phyloP scores from a whole-genome alignment of 2,113 vertebrate genomes.

The Amphiprion percula region DNA sequence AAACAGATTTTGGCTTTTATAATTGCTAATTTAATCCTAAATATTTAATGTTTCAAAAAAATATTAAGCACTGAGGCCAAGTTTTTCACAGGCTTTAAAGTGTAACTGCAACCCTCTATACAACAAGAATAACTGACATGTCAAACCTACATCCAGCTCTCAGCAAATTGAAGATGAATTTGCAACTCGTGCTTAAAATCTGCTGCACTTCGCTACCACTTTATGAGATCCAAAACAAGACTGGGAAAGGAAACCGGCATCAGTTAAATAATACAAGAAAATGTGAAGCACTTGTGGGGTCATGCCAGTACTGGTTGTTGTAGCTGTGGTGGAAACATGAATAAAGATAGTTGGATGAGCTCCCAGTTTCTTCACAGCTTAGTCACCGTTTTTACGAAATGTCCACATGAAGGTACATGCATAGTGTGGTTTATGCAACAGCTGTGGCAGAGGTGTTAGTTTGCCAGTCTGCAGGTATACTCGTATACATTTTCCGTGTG shows the following conservation, averaged over 20 bases:
- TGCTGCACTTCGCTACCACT: not conserved
- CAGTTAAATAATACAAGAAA: slow-evolving; percentile 41
- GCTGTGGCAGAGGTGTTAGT: slow-evolving; percentile 6
- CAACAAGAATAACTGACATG: not conserved
- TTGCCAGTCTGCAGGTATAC: not conserved
- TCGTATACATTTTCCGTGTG: not conserved
- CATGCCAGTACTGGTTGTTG: slow-evolving; percentile 65
- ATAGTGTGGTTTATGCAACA: slow-evolving; percentile 40
- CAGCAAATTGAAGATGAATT: not conserved
- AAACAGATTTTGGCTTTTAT: not conserved
- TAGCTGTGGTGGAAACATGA: slow-evolving; percentile 52
- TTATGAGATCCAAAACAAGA: slow-evolving; percentile 31
- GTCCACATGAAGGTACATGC: slow-evolving; percentile 71
- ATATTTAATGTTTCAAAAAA: not conserved
- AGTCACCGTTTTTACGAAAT: slow-evolving; percentile 64
- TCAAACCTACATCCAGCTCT: not conserved
- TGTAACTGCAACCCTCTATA: not conserved
- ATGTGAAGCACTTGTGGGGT: slow-evolving; percentile 47
- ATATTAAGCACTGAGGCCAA: not conserved
- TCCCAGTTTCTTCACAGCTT: slow-evolving; percentile 65
- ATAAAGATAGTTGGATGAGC: slow-evolving; percentile 64
- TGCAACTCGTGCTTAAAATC: not conserved
- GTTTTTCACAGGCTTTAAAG: not conserved
- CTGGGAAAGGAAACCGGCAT: slow-evolving; percentile 59
- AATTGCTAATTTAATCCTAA: not conserved